phyloP scores from a whole-genome alignment of 2,797 vertebrate genomes.

The Presbytis comata region DNA sequence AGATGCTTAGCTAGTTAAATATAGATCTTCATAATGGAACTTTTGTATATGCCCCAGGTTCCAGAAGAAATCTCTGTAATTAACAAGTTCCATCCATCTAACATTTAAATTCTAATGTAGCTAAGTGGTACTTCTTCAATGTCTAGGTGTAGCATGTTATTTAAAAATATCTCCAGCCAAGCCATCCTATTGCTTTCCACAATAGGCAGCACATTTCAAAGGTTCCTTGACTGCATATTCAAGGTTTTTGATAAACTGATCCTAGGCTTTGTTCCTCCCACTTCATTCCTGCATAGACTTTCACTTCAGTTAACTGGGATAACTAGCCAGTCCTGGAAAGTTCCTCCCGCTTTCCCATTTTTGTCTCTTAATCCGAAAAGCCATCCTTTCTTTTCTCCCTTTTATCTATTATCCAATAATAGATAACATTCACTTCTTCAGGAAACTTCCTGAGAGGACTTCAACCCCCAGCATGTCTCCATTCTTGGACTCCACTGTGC shows the following conservation, averaged over 20 bases:
- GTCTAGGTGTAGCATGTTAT: conserved; percentile 45
- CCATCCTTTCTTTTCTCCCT: not conserved
- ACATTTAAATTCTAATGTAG: conserved; percentile 48
- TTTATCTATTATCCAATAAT: not conserved
- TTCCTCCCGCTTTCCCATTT: not conserved
- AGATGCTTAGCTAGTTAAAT: conserved; percentile 55
- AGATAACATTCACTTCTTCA: not conserved
- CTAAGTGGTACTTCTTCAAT: not conserved
- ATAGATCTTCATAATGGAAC: conserved; percentile 57
- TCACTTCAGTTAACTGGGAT: not conserved
- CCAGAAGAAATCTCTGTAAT: conserved; percentile 54
- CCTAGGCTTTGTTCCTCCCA: not conserved
- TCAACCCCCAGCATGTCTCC: not conserved
- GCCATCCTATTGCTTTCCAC: conserved; percentile 32
- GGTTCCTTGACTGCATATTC: not conserved
- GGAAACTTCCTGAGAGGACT: not conserved
- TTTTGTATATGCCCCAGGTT: conserved; percentile 15
- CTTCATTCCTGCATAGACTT: not conserved
- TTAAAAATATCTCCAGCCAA: conserved; percentile 42
- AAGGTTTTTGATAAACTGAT: not conserved
- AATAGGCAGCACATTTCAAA: not conserved
- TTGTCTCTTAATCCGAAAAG: not conserved
- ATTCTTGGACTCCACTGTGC: not conserved
- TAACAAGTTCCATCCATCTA: conserved; percentile 29
- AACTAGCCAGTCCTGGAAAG: not conserved